A percentile compares a stretch with the other conserved stretches of the same genome.
These are phyloP conservation scores for Pandemis heparana DNA, from an alignment of 2,888 invertebrate species.

Conservation along the genomic window DNA sequence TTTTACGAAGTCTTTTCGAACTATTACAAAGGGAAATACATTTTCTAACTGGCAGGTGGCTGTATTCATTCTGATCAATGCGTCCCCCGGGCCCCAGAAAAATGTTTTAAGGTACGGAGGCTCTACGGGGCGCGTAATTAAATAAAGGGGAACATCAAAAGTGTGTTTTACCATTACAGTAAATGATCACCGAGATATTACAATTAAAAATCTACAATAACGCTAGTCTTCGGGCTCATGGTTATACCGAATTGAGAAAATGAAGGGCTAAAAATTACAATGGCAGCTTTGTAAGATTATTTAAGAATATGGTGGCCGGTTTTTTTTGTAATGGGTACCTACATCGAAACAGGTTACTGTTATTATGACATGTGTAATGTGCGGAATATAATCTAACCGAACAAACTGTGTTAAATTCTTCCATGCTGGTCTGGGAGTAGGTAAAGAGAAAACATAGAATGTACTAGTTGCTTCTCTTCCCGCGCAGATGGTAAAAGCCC, in stretches of 20 bases:
- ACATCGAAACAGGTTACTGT: too few relatives aligned
- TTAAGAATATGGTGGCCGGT: not conserved
- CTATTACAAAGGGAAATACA: constrained; percentile 44
- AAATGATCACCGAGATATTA: constrained; percentile 1
- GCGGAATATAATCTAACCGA: not conserved
- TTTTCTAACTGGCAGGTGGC: constrained; percentile 55
- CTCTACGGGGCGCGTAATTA: constrained; percentile 66
- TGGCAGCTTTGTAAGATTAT: not conserved
- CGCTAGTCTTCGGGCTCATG: not conserved
- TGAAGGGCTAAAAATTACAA: not conserved
- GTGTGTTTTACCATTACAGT: constrained; percentile 1
- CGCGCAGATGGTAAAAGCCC: too few relatives aligned
- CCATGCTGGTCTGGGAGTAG: too few relatives aligned
- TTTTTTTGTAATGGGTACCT: too few relatives aligned
- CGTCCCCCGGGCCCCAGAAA: constrained; percentile 59
- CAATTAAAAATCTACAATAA: not conserved
- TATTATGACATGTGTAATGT: not conserved
- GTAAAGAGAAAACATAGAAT: too few relatives aligned
- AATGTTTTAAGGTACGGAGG: constrained; percentile 59
- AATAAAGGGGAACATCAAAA: constrained; percentile 53
- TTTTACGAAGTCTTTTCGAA: not conserved
- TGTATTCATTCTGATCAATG: constrained; percentile 61
- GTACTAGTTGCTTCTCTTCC: too few relatives aligned
- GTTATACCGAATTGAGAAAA: not conserved
- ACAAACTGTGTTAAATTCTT: too few relatives aligned